Percentiles rank a stretch among this genome's conserved stretches.
Evolutionary conservation across 2,113 vertebrate species (phyloP).

Genomic region (Pollimyrus isidori): DNA sequence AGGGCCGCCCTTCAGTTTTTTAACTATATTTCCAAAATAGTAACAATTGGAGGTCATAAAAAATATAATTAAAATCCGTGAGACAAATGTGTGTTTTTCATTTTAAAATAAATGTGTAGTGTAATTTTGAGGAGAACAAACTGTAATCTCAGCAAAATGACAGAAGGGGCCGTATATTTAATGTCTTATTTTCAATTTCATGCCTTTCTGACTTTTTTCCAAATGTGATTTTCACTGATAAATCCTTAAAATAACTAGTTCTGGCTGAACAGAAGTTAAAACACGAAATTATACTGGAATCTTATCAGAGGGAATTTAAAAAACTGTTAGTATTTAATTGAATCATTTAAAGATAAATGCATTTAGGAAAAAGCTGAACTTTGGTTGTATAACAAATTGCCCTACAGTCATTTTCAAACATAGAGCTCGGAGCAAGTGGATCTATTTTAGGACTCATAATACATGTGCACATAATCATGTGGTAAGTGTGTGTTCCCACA

Average conservation of each 20-base stretch:
- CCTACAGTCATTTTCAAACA: background rate
- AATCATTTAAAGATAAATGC: background rate
- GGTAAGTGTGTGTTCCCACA: background rate
- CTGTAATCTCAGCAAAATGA: slow-evolving; percentile 20
- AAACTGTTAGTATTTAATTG: slow-evolving; percentile 5
- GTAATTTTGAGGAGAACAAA: slow-evolving; percentile 21
- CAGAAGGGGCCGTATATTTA: slow-evolving; percentile 47
- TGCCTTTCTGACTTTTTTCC: slow-evolving; percentile 50
- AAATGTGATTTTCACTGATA: slow-evolving; percentile 50
- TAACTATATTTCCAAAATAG: background rate
- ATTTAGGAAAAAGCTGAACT: background rate
- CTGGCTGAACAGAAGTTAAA: slow-evolving; percentile 41
- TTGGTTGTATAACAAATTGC: background rate
- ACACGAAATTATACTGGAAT: slow-evolving; percentile 38
- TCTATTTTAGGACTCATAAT: background rate
- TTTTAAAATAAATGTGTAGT: background rate
- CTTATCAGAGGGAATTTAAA: slow-evolving; percentile 30
- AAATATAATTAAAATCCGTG: background rate
- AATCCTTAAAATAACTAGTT: slow-evolving; percentile 38
- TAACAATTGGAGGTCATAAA: background rate
- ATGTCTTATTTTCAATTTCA: slow-evolving; percentile 57
- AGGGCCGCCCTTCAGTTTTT: background rate
- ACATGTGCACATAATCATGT: background rate
- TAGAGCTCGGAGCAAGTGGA: background rate
- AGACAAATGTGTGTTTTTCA: background rate